These are phyloP conservation scores for Nyctalus aviator DNA, from an alignment of 2,797 vertebrate genomes.

Conservation along the genomic window DNA sequence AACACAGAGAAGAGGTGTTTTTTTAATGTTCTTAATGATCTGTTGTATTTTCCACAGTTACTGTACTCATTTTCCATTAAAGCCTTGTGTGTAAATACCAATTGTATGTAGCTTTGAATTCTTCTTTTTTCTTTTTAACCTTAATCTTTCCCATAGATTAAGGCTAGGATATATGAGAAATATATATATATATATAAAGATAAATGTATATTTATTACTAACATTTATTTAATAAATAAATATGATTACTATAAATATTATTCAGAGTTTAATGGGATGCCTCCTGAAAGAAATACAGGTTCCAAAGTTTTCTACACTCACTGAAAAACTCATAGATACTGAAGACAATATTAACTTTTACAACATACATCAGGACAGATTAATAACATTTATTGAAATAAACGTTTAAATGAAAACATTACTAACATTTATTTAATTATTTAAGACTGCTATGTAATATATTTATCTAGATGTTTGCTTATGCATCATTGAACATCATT, in stretches of 20 bases:
- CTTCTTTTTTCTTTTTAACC: neutral
- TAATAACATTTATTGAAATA: too few relatives aligned
- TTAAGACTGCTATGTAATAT: neutral
- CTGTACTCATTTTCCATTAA: neutral
- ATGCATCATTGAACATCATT: neutral
- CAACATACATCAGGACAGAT: too few relatives aligned
- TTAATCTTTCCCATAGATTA: neutral
- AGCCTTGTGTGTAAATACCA: neutral
- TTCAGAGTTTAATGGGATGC: too few relatives aligned
- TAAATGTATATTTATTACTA: neutral
- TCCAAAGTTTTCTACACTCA: too few relatives aligned
- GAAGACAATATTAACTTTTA: too few relatives aligned
- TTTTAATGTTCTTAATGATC: constrained; percentile 7
- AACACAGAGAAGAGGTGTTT: neutral
- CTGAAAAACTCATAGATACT: too few relatives aligned
- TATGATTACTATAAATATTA: too few relatives aligned
- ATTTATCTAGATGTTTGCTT: neutral
- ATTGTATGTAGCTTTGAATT: neutral
- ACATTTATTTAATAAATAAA: neutral
- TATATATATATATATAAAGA: neutral
- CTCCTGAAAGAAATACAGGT: too few relatives aligned
- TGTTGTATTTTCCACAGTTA: neutral
- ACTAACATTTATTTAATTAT: neutral
- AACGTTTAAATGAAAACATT: neutral
- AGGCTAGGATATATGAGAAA: neutral